These are phyloP conservation scores for Lomographa bimaculata DNA, from an alignment of 2,888 invertebrate species.

Conservation along the genomic window DNA sequence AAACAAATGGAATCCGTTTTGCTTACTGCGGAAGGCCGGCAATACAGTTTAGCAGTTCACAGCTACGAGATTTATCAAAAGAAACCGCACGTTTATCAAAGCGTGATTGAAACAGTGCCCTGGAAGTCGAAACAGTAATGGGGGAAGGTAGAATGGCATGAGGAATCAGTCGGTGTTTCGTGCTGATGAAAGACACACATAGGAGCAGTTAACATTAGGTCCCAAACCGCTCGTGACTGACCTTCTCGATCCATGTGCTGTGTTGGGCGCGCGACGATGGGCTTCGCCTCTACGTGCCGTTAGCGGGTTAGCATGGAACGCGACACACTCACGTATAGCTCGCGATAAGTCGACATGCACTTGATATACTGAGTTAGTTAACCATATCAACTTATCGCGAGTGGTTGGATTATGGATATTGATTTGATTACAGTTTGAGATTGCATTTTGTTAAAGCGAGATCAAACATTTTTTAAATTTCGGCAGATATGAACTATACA, in stretches of 20 bases:
- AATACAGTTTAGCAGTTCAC: slow-evolving; percentile 7
- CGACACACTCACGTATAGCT: slow-evolving; percentile 69
- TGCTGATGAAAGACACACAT: slow-evolving; percentile 27
- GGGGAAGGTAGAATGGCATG: slow-evolving; percentile 20
- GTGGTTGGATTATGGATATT: slow-evolving; percentile 26
- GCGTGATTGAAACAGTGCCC: slow-evolving; percentile 31
- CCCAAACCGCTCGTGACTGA: slow-evolving; percentile 68
- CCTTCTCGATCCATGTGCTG: slow-evolving; percentile 96
- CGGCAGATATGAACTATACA: too few species aligned
- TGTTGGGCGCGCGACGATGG: slow-evolving; percentile 76
- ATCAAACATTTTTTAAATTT: too few species aligned
- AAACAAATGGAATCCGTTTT: too few species aligned
- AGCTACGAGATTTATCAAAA: slow-evolving; percentile 15
- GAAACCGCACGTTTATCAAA: slow-evolving; percentile 28
- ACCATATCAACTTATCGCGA: slow-evolving; percentile 31
- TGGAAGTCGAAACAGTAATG: slow-evolving; percentile 27
- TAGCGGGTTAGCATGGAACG: slow-evolving; percentile 83
- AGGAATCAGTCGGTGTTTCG: slow-evolving; percentile 26
- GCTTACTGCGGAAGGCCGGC: too few species aligned
- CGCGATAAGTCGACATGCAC: slow-evolving; percentile 38
- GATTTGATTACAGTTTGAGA: slow-evolving; percentile 19
- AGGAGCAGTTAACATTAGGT: slow-evolving; percentile 33
- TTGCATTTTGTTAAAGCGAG: slow-evolving; percentile 20
- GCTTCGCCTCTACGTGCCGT: slow-evolving; percentile 79
- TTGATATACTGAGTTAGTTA: too few species aligned